A percentile compares a stretch with the other conserved stretches of the same genome.
Evolutionary conservation across 1,140 invertebrate genomes (phyloP).

Genomic region (Physella acuta): DNA sequence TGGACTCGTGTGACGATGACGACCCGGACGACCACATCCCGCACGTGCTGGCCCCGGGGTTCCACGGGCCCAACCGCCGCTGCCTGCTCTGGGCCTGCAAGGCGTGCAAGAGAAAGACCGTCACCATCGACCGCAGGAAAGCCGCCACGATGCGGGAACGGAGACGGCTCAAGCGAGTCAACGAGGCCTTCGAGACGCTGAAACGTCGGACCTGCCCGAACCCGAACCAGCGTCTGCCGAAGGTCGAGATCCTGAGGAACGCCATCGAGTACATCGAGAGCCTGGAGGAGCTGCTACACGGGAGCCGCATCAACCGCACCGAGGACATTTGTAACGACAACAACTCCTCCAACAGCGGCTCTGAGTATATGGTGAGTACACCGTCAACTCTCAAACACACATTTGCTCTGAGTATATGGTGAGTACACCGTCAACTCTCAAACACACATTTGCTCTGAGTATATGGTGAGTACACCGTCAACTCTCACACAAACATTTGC

Average conservation of each 20-base stretch:
- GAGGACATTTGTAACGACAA: slow-evolving; percentile 39
- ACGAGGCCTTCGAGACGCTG: slow-evolving; percentile 95
- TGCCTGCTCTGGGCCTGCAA: slow-evolving; percentile 95
- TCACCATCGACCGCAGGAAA: slow-evolving; percentile 90
- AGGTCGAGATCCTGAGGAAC: slow-evolving; percentile 94
- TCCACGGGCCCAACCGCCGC: slow-evolving; percentile 64
- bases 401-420: too few relatives aligned
- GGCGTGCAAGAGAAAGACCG: slow-evolving; percentile 91
- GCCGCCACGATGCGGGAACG: slow-evolving; percentile 93
- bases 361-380: slow-evolving; percentile 53
- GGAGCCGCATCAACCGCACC: slow-evolving; percentile 42
- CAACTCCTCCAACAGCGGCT: slow-evolving; percentile 50
- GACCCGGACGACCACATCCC: slow-evolving; percentile 52
- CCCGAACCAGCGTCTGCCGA: slow-evolving; percentile 91
- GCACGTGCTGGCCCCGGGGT: slow-evolving; percentile 60
- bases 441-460: too few relatives aligned
- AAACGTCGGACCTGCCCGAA: slow-evolving; percentile 90
- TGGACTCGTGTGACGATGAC: slow-evolving; percentile 39
- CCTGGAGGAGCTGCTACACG: slow-evolving; percentile 70
- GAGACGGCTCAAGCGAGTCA: slow-evolving; percentile 89
- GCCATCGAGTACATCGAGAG: slow-evolving; percentile 98
- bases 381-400: too few relatives aligned
- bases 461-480: too few relatives aligned
- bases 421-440: too few relatives aligned
- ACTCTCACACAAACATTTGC: not conserved